phyloP scores from a whole-genome alignment of 2,888 invertebrate species.

The Frankliniella intonsa region DNA sequence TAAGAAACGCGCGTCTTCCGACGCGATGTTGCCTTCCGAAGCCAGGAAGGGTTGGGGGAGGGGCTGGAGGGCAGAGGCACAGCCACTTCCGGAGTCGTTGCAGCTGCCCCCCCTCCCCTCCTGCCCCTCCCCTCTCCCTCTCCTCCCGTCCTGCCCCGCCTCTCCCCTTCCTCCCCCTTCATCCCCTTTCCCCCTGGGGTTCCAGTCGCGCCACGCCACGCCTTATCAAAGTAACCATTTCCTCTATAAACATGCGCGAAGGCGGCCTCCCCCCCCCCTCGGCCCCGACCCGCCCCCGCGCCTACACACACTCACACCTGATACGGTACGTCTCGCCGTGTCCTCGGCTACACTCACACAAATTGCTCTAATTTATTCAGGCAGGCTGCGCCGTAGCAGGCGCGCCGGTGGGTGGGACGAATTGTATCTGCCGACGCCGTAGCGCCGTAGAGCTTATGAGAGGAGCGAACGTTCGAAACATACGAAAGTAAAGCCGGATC shows the following conservation, averaged over 20 bases:
- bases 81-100: conserved; percentile 8
- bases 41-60: background rate
- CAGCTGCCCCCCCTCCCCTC: background rate
- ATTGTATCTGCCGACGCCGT: background rate
- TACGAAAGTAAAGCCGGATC: too few species aligned
- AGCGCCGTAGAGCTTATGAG: background rate
- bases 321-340: background rate
- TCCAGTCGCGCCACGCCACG: background rate
- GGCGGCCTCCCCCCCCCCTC: background rate
- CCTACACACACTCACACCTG: conserved; percentile 21
- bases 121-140: background rate
- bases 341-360: conserved; percentile 19
- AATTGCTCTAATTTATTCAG: conserved; percentile 25
- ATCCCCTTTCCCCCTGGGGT: background rate
- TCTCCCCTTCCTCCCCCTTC: background rate
- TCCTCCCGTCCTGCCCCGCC: background rate
- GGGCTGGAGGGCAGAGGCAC: background rate
- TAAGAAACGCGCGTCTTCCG: too few species aligned
- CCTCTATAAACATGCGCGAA: conserved; percentile 20
- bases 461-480: too few species aligned
- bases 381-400: background rate
- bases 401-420: too few species aligned
- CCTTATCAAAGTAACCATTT: conserved; percentile 27
- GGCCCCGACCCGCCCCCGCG: background rate
- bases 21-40: background rate